Evolutionary conservation across 2,113 vertebrate genomes (phyloP), one percentile per base, ranked within the genome.

Genomic region (Motacilla alba): DNA sequence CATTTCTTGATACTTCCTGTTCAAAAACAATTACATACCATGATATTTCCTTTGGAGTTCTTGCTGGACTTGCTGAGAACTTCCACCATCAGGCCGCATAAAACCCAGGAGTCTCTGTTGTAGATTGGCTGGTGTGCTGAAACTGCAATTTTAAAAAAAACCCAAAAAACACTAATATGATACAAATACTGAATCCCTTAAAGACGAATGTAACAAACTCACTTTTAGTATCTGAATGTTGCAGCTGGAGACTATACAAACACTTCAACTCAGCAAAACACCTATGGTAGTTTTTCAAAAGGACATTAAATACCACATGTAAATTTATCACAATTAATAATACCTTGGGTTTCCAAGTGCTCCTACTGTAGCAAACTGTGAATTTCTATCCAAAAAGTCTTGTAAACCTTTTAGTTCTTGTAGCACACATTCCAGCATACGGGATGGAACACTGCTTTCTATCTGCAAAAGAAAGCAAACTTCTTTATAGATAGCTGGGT

Each of bases 11-110:
- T 16, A 46, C 17, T n/a, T 76, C 27, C 13, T 37, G 15, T 31
- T 69, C 9, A 88, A 64, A 81, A 46, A 20, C 21, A 73, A 39
- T 52, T 50, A 97, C 97, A 96, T 97, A 99, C 99, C 99, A 60
- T 99, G 99, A 28, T 98, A 99, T 83, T 99, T 99, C 93, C 99
- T 98, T 92, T 99, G 99, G 15, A 99, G 98, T 35, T 99, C 99
- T 90, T 99, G 99, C 74, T 99, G 99, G 83, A 99, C 98, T 94
- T 99, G 99, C 88, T 99, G 99, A 81, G 99, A 98, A 95, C 95
- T 99, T 93, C 98, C 98, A 43, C 98, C 98, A 62, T 99, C 99
- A 37, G 99, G 99, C 30, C 99, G 98, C 98, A 99, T 99, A 95
- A 99, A 99, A 82, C 99, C 99, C 74, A 99, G 96, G 14, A 99